phyloP scores from a whole-genome alignment of 2,113 vertebrate genomes.

The Corydoras sp. region DNA sequence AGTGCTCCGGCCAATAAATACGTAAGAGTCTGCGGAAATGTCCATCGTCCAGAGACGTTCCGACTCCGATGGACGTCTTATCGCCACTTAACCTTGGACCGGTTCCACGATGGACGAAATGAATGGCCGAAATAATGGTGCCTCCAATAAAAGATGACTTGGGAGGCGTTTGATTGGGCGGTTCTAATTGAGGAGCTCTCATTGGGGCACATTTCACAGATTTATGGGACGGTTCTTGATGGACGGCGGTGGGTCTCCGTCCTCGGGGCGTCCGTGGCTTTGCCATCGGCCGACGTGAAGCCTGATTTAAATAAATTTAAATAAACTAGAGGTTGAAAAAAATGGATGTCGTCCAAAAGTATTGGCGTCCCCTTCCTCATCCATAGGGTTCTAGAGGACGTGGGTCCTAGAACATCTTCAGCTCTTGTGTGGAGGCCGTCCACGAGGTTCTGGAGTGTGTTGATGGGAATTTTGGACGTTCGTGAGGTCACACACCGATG shows the following conservation, averaged over 20 bases:
- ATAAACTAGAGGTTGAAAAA: background rate
- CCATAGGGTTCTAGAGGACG: too few species aligned
- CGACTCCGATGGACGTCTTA: conserved; percentile 64
- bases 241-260: background rate
- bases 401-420: too few species aligned
- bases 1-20: conserved; percentile 68
- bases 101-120: conserved; percentile 60
- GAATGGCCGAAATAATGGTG: conserved; percentile 40
- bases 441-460: too few species aligned
- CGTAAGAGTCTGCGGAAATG: conserved; percentile 58
- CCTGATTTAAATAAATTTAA: conserved; percentile 12
- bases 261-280: background rate
- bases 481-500: too few species aligned
- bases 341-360: too few species aligned
- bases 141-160: conserved; percentile 53
- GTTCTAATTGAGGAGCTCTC: background rate
- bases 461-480: too few species aligned
- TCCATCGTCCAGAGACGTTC: too few species aligned
- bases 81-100: conserved; percentile 71
- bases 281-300: background rate
- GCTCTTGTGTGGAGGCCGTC: too few species aligned
- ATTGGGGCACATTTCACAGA: conserved; percentile 5
- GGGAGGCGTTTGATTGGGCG: background rate
- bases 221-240: background rate
- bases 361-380: too few species aligned